Evolutionary conservation across 2,113 vertebrate genomes (phyloP).

Genomic region (Corythornis madagascariensis): DNA sequence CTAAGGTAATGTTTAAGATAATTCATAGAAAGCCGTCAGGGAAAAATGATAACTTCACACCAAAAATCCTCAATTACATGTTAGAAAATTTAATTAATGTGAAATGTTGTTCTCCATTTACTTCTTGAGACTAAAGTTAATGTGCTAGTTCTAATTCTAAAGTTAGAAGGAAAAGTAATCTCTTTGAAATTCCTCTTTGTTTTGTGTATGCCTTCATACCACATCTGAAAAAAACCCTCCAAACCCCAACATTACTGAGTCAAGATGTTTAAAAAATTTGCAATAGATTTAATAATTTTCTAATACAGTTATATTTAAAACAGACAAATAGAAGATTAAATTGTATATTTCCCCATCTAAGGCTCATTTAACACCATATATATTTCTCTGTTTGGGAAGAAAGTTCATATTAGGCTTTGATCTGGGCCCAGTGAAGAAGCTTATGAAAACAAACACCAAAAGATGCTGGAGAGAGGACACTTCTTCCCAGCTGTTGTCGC

Average conservation of each 20-base stretch:
- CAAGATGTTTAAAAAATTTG: background rate
- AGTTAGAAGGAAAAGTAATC: background rate
- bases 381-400: background rate
- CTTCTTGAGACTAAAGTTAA: background rate
- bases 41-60: slow-evolving; percentile 35
- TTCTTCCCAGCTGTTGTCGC: background rate
- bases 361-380: background rate
- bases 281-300: background rate
- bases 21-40: slow-evolving; percentile 3
- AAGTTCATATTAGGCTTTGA: background rate
- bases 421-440: background rate
- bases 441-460: background rate
- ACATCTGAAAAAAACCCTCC: background rate
- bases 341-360: background rate
- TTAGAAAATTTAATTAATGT: slow-evolving; percentile 11
- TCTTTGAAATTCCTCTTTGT: background rate
- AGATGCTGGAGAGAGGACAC: background rate
- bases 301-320: background rate
- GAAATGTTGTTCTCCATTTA: background rate
- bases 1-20: slow-evolving; percentile 40
- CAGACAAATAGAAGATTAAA: background rate
- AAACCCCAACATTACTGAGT: background rate
- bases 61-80: slow-evolving; percentile 12
- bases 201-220: background rate
- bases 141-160: background rate